Percentiles rank a stretch among this genome's conserved stretches.
Conservation (phyloP, 2,797 vertebrate genomes). For the Ptychadena robeensis region DNA sequence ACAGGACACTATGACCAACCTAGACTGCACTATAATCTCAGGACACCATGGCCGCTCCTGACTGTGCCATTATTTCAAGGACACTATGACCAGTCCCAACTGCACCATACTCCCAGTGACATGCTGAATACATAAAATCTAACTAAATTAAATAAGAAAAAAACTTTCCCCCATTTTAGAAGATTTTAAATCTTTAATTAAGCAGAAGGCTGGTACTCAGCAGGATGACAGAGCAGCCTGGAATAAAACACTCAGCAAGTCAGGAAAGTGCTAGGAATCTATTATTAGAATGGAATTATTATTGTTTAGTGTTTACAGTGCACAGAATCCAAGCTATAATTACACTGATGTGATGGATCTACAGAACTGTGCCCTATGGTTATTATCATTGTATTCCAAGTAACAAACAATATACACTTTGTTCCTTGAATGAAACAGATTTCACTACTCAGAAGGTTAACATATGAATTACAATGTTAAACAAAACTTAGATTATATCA, state of each 20-base stretch:
- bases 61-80: no score
- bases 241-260: slow-evolving; percentile 34
- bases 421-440: background rate
- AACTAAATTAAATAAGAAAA: slow-evolving; percentile 31
- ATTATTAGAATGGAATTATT: slow-evolving; percentile 18
- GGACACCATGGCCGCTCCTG: no score
- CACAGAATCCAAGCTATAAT: background rate
- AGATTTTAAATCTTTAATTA: slow-evolving; percentile 60
- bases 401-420: slow-evolving; percentile 1
- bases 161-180: slow-evolving; percentile 28
- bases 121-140: slow-evolving; percentile 46
- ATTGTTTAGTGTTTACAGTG: slow-evolving; percentile 11
- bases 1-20: no score
- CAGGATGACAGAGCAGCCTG: slow-evolving; percentile 24
- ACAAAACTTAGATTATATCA: background rate
- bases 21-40: no score
- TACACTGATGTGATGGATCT: background rate
- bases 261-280: background rate
- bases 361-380: background rate
- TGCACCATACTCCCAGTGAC: no score
- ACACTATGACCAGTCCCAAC: no score
- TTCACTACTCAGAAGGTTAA: background rate
- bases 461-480: background rate
- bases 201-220: slow-evolving; percentile 30
- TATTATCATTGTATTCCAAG: background rate